Evolutionary conservation across 2,888 invertebrate species (phyloP), one percentile per base, ranked within the genome.

Genomic region (Acholoe squamosa): DNA sequence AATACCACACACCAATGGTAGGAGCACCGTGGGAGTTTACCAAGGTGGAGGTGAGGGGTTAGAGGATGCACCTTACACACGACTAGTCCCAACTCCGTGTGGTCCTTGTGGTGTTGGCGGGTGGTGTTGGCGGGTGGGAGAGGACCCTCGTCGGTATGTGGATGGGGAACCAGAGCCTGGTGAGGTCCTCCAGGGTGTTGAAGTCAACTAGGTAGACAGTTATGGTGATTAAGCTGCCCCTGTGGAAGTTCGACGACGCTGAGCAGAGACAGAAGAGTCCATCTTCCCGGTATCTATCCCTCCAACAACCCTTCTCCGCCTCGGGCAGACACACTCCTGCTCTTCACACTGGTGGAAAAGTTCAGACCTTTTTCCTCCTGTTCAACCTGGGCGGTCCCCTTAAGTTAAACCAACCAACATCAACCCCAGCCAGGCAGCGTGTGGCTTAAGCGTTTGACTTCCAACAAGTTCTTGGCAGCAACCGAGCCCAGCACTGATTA

Each of bases 351-450:
- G 71, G 71, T 25, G 71, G 71, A 71, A 71, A 80, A 80, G 34
- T 80, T 80, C 22, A 25, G 80, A 80, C 33, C 25, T 80, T 80
- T 80, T 80, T 25, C 31, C 28, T 71, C 71, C 43, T 33, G 22
- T 43, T 80, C 80, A 33, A 80, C 80, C 34, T 80, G 80, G 80
- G 80, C 80, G 80, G 80, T 80, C 80, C 80, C n/a, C 28, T 25
- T 31, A 43, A 43, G 43, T 43, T 10, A 43, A 43, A 43, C 43
- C 43, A 43, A 43, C 43, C 43, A 43, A 43, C 43, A 43, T 43
- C 43, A 7, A 43, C 43, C 43, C 43, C 43, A 43, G 43, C 10
- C 43, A 25, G 28, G n/a, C 71, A 71, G 28, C 25, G 71, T n/a
- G 28, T 28, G 61, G 71, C 31, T 25, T 1, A 71, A 71, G 31